Evolutionary conservation across 2,888 invertebrate genomes (phyloP).

Genomic region (Spatulosminthurus flaviceps): DNA sequence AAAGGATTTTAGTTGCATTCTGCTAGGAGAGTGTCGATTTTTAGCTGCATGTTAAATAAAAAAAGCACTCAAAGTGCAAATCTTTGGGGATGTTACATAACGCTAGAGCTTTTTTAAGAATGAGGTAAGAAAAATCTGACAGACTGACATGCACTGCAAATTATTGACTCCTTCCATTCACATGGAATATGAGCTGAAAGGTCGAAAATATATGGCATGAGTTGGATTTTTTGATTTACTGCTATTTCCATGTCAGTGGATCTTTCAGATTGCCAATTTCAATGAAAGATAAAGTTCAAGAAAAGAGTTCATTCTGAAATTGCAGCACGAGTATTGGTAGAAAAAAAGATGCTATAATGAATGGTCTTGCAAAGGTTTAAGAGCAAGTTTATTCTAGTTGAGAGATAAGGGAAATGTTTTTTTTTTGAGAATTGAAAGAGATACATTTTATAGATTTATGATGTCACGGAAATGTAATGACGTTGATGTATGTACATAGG

Average conservation of each 20-base stretch:
- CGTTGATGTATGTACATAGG: no score
- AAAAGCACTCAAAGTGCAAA: slow-evolving; percentile 2
- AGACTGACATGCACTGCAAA: background rate
- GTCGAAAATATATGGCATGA: background rate
- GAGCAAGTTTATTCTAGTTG: no score
- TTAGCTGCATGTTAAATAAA: no score
- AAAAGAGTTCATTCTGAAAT: background rate
- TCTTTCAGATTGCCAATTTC: slow-evolving; percentile 1
- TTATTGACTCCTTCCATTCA: no score
- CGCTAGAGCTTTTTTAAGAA: background rate
- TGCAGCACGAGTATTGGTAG: no score
- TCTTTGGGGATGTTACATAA: background rate
- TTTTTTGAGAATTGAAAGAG: no score
- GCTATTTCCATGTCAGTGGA: background rate
- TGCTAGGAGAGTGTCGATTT: no score
- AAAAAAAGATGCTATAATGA: no score
- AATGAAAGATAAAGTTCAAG: background rate
- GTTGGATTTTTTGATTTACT: background rate
- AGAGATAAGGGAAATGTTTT: no score
- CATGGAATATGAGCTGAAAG: background rate
- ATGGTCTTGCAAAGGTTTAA: no score
- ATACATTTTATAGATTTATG: no score
- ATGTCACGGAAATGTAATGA: no score
- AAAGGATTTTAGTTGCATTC: background rate
- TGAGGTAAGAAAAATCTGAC: background rate